Base-by-base conservation (phyloP, 2,888 invertebrate genomes). In the Melinaea marsaeus region DNA sequence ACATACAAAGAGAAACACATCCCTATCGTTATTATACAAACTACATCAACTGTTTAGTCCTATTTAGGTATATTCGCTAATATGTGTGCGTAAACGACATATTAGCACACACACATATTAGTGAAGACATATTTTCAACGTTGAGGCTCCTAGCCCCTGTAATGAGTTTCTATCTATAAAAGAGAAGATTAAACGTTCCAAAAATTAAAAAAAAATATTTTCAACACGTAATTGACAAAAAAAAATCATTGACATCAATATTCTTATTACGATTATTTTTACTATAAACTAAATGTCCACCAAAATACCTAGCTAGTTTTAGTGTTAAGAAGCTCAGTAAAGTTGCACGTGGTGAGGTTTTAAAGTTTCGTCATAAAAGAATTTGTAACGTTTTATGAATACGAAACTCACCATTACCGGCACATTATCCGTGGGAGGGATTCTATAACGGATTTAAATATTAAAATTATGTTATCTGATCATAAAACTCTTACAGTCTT, bases 331-430 rank as follows among this genome's bases (percentile, higher is more conserved):
- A 46, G 46, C 46, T 46, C 46, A 46, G 46, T n/a, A 46, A 46
- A 46, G 46, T 46, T 46, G n/a, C n/a, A 46, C 46, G 46, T 57
- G 58, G 51, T 37, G 76, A 84, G 83, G 86, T 87, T 88, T 84
- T 84, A 85, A 88, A 88, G 79, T 87, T 87, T 80, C 74, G 75
- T 83, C 81, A 84, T 86, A 85, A 86, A 86, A 82, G 81, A 84
- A 84, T 82, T 79, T 77, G 79, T 80, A 77, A 79, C 79, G 75
- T 73, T 81, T 81, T 83, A 83, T 85, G 85, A 85, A 86, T 86
- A 67, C 62, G 58, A 58, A 64, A 59, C 56, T 65, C 58, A 45
- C 60, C 62, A 67, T 67, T 65, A 67, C 63, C 65, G 62, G 60
- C 57, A 62, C 51, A 60, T 62, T 64, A 67, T 67, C 64, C 60